A percentile compares a stretch with the other conserved stretches of the same genome.
These are phyloP conservation scores for Mellivora capensis DNA, from an alignment of 2,113 vertebrate species.

Conservation along the genomic window DNA sequence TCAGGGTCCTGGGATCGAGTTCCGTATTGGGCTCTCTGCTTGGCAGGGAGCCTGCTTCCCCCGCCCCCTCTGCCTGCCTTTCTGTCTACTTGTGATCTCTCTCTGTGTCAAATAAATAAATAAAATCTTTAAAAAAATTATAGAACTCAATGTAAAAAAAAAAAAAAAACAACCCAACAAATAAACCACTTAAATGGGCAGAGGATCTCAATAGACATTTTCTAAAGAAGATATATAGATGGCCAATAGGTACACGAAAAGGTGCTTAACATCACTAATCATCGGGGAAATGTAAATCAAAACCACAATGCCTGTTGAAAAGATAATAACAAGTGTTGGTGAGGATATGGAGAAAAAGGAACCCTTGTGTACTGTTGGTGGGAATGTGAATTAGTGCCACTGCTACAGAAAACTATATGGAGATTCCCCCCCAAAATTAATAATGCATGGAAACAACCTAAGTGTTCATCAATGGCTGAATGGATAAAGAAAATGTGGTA, in stretches of 20 bases:
- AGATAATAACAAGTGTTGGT: not conserved
- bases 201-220: not conserved
- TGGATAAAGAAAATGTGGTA: not conserved
- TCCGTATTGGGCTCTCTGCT: no score
- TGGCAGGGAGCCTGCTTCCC: no score
- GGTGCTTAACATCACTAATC: not conserved
- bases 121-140: not conserved
- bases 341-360: not conserved
- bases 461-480: not conserved
- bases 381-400: not conserved
- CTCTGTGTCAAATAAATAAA: no score
- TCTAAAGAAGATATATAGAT: not conserved
- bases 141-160: not conserved
- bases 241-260: not conserved
- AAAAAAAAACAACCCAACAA: not conserved
- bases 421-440: not conserved
- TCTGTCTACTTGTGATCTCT: no score
- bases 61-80: no score
- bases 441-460: not conserved
- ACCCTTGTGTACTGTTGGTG: not conserved
- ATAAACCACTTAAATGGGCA: not conserved
- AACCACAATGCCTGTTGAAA: not conserved
- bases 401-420: not conserved
- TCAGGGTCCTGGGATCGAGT: no score
- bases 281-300: not conserved